Conservation (phyloP, 1,140 invertebrate species). For the Cotesia glomerata region DNA sequence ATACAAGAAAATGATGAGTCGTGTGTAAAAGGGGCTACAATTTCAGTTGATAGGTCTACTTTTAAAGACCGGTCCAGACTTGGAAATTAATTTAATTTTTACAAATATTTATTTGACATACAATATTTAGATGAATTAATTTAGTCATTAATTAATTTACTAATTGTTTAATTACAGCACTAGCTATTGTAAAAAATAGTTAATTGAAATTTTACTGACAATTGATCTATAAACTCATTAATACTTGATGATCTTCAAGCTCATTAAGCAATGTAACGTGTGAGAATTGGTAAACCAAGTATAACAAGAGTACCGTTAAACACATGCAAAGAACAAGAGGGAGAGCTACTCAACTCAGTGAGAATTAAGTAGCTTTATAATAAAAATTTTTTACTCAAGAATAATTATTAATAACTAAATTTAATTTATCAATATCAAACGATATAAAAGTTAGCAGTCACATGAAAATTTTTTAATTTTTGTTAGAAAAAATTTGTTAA, state of each 20-base stretch:
- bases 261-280: constrained; percentile 8
- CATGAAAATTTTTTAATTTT: too few relatives aligned
- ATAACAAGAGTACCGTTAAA: constrained; percentile 29
- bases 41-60: background rate
- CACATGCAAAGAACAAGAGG: constrained; percentile 12
- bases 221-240: background rate
- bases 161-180: too few relatives aligned
- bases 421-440: too few relatives aligned
- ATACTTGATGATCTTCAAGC: background rate
- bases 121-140: too few relatives aligned
- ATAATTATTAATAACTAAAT: background rate
- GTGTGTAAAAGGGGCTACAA: background rate
- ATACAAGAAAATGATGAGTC: background rate
- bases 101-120: too few relatives aligned
- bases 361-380: background rate
- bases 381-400: background rate
- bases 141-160: too few relatives aligned
- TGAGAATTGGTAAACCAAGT: constrained; percentile 28
- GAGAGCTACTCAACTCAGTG: too few relatives aligned
- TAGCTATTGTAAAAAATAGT: too few relatives aligned
- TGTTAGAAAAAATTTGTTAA: too few relatives aligned
- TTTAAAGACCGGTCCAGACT: constrained; percentile 4
- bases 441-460: too few relatives aligned
- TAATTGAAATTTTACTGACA: too few relatives aligned
- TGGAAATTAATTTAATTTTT: too few relatives aligned